Base-by-base conservation (phyloP, 2,113 vertebrate genomes). In the Plestiodon gilberti region DNA sequence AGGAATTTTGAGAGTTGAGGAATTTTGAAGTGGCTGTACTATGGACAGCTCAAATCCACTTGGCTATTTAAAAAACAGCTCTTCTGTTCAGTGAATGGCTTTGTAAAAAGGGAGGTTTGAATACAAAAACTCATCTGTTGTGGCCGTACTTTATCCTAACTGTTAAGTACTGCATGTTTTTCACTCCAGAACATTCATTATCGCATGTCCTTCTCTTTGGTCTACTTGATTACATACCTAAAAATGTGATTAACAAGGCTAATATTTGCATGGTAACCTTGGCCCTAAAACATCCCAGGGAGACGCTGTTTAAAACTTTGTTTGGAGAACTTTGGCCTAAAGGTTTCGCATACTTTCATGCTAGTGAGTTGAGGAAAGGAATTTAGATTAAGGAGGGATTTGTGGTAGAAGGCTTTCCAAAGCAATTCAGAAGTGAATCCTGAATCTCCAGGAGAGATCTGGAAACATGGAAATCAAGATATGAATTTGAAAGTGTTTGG, bases 191-290 rank as follows among this genome's bases (percentile, higher is more conserved):
- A 69, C 83, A 85, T 78, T 85, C 52, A 61, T 85, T 85, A 85
- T 78, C 76, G 70, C 59, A 33, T 85, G 62, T 55, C 75, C 83
- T 85, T 85, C 76, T 17, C 52, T 67, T 85, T 85, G 65, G 83
- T 64, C 82, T 75, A 14, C 71, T 84, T 76, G 73, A 84, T 85
- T 85, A 85, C 84, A 78, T 70, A 85, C 75, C 64, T 85, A n/a
- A 78, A 85, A 85, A 30, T 79, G 52, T 70, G 84, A 85, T 79
- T 85, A 85, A 75, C 76, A 59, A 78, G 52, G 70, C 84, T 70
- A 85, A 85, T 85, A 85, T 85, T 78, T 85, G 76, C 76, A 71
- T 59, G 59, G 84, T 70, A 85, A 76, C 75, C 84, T 79, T 85
- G 65, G 52, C 35, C 84, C 64, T 57, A 23, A 85, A 85, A 28